These are phyloP conservation scores for Etia nguti DNA, from an alignment of 2,113 vertebrate genomes.

Conservation along the genomic window DNA sequence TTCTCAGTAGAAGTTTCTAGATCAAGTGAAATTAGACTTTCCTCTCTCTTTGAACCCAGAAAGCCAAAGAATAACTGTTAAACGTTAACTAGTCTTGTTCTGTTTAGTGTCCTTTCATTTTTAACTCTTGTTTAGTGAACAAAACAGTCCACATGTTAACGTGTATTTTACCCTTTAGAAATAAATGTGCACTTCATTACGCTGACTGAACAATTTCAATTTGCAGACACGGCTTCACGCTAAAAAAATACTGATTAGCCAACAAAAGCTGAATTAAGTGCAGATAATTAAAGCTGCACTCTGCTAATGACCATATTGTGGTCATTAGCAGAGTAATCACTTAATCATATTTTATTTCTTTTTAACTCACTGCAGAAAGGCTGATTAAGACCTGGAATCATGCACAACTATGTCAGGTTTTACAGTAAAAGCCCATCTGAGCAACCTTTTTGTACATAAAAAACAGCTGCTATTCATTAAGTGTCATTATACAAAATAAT, in stretches of 20 bases:
- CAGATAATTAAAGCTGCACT: background rate
- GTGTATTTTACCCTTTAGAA: background rate
- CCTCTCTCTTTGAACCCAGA: background rate
- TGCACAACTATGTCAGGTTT: background rate
- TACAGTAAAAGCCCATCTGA: background rate
- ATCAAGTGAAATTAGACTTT: background rate
- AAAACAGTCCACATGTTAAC: background rate
- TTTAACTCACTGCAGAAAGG: background rate
- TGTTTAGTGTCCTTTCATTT: background rate
- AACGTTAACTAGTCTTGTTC: background rate
- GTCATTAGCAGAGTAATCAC: background rate
- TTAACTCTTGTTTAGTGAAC: background rate
- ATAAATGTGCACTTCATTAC: background rate
- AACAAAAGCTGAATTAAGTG: conserved; percentile 6
- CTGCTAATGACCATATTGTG: background rate
- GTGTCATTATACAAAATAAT: background rate
- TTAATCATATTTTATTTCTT: conserved; percentile 1
- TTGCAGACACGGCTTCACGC: background rate
- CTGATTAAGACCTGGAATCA: background rate
- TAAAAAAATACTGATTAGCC: conserved; percentile 1
- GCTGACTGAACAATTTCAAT: background rate
- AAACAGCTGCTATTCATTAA: background rate
- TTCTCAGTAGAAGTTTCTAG: background rate
- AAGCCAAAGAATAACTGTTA: background rate
- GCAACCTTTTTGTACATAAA: background rate